phyloP scores from a whole-genome alignment of 2,797 vertebrate species.

The Tenualosa ilisha region DNA sequence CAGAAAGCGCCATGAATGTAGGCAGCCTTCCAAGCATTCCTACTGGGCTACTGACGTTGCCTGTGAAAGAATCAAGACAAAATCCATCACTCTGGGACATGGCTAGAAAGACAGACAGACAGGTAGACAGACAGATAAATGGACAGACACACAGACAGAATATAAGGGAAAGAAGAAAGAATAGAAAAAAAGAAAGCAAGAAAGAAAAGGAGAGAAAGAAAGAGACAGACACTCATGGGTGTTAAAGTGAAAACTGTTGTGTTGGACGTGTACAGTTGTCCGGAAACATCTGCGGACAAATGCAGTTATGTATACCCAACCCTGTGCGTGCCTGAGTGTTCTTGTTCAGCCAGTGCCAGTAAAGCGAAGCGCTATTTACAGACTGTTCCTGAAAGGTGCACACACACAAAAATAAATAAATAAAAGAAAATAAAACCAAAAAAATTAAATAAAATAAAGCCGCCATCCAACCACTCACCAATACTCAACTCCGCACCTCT shows the following conservation, averaged over 20 bases:
- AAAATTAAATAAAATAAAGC: not conserved
- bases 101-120: not conserved
- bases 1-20: not conserved
- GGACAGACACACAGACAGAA: not conserved
- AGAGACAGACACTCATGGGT: not conserved
- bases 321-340: constrained; percentile 10
- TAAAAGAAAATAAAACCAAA: not conserved
- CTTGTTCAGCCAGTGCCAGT: not conserved
- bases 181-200: not conserved
- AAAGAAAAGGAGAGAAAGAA: not conserved
- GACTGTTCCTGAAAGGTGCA: not conserved
- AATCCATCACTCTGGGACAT: not conserved
- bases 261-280: not conserved
- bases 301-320: not conserved
- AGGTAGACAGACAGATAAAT: not conserved
- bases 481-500: constrained; percentile 22
- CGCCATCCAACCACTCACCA: constrained; percentile 14
- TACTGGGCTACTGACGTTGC: not conserved
- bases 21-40: not conserved
- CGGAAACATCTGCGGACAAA: not conserved
- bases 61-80: not conserved
- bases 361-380: not conserved
- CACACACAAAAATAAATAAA: too few relatives aligned
- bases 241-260: not conserved
- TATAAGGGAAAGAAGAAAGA: not conserved